Base-by-base conservation (phyloP, 2,797 vertebrate genomes). In the Acrocephalus scirpaceus region DNA sequence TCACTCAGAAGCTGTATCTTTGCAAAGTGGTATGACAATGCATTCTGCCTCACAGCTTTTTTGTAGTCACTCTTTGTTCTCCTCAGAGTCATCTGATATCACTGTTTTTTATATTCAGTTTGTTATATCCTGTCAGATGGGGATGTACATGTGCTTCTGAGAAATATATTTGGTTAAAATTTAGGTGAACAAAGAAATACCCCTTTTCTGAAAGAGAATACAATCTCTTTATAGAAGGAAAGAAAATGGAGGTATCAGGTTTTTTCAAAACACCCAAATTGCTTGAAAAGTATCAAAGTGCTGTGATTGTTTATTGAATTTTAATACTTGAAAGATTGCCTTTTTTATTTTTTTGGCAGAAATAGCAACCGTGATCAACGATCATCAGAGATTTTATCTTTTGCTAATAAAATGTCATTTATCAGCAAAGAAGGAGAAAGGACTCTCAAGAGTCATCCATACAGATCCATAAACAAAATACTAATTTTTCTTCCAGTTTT, bases 321-420 rank as follows among this genome's bases (percentile, higher is more conserved):
- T 82, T 88, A 89, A 80, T 77, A 87, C 32, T 90, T 71, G 65
- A 86, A 92, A 42, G 57, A 72, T 44, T 84, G 36, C 32, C 9
- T 44, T 51, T 66, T 56, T 50, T 4, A 7, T 21, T 26, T 79
- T 88, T 75, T 83, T 54, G 16, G 23, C 51, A 94, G 77, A 94
- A 95, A 95, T 85, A 93, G 60, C 40, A 93, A 84, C 36, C 73
- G 66, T 54, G 7, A 36, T 76, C 90, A 93, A 51, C 48, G 69
- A 95, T 93, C 69, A 89, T 56, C 42, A 79, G 64, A 38, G 26
- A 0, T 14, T 56, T 56, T 66, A 7, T 20, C 70, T 80, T 89
- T 93, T 81, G 11, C 48, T 81, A 85, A 87, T 66, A 92, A 95
- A 84, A 88, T 91, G 44, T 76, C 36, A 76, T 67, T 92, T 93